A percentile compares a stretch with the other conserved stretches of the same genome.
Evolutionary conservation across 2,113 vertebrate genomes (phyloP).

Genomic region (Hyperoodon ampullatus): DNA sequence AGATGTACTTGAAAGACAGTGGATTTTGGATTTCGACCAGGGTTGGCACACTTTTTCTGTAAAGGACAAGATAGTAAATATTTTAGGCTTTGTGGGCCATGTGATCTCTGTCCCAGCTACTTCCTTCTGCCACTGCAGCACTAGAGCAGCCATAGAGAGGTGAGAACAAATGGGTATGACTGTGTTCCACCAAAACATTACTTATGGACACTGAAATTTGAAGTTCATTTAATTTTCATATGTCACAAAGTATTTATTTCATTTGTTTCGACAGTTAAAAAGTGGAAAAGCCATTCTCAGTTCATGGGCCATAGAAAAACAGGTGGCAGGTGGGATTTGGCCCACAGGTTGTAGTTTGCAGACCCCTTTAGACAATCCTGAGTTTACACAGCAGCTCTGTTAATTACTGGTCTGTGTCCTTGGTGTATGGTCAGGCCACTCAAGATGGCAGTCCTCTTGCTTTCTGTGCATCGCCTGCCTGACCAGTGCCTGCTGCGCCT

Average conservation of each 20-base stretch:
- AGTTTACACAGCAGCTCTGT: background rate
- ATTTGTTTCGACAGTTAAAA: background rate
- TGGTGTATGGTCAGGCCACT: background rate
- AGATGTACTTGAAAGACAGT: background rate
- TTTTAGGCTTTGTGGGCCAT: background rate
- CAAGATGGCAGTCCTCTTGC: background rate
- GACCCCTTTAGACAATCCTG: background rate
- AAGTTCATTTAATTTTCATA: background rate
- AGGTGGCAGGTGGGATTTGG: background rate
- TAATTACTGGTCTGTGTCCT: background rate
- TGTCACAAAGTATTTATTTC: background rate
- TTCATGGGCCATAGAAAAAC: background rate
- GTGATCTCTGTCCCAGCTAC: background rate
- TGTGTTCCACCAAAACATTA: background rate
- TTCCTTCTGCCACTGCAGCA: background rate
- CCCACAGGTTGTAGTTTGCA: background rate
- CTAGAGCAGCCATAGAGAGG: background rate
- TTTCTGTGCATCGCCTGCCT: background rate
- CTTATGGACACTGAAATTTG: background rate
- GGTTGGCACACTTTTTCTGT: background rate
- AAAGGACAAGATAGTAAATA: background rate
- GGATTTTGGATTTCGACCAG: background rate
- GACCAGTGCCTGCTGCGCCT: background rate
- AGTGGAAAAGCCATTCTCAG: background rate
- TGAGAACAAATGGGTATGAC: background rate